Conservation (phyloP, 2,888 invertebrate species). For the Pegoplata infirma region DNA sequence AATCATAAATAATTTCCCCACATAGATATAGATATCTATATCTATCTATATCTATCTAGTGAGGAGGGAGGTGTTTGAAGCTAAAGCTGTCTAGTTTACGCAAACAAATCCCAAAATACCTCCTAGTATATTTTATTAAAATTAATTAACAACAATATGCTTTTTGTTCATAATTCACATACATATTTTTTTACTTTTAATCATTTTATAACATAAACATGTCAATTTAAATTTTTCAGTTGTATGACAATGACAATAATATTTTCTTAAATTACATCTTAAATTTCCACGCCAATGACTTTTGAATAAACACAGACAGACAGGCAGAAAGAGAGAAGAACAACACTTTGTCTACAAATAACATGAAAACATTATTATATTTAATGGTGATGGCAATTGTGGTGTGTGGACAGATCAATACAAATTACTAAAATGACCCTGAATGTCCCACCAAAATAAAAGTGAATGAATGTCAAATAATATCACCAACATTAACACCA, state of each 20-base stretch:
- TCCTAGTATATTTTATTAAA: too few relatives aligned
- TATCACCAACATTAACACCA: constrained; percentile 46
- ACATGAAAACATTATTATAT: too few relatives aligned
- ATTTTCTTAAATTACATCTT: constrained; percentile 55
- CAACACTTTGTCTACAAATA: background rate
- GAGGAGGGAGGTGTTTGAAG: too few relatives aligned
- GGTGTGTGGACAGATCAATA: constrained; percentile 66
- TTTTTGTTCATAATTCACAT: too few relatives aligned
- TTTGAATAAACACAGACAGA: background rate
- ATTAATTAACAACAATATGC: too few relatives aligned
- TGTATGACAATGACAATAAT: constrained; percentile 41
- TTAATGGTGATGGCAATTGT: constrained; percentile 17
- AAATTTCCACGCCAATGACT: constrained; percentile 53
- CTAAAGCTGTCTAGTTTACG: too few relatives aligned
- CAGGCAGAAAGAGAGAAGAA: background rate
- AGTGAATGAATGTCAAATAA: constrained; percentile 60
- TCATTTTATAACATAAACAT: constrained; percentile 64
- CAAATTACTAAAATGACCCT: constrained; percentile 72
- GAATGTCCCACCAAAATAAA: constrained; percentile 63
- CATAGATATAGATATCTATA: too few relatives aligned
- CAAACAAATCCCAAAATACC: too few relatives aligned
- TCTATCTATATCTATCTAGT: too few relatives aligned
- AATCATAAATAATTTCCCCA: too few relatives aligned
- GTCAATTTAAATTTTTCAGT: constrained; percentile 61
- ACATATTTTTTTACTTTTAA: constrained; percentile 40